A percentile compares a stretch with the other conserved stretches of the same genome.
These are phyloP conservation scores for Dendroctonus ponderosae DNA, from an alignment of 1,140 invertebrate genomes.

Conservation along the genomic window DNA sequence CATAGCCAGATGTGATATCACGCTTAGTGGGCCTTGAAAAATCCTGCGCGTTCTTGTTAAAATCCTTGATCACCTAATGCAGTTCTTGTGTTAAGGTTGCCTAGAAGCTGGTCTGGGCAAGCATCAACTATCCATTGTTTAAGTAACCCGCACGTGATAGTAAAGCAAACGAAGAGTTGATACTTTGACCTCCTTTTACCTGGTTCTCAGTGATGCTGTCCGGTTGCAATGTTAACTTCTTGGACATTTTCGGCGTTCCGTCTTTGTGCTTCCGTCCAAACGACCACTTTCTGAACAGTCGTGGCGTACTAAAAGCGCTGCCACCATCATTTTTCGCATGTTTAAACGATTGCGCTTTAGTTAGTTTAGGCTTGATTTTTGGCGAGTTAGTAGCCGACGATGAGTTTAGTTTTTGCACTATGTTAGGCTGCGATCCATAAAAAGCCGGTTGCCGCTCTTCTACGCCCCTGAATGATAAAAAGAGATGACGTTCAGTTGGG, in stretches of 20 bases:
- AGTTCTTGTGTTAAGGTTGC: not conserved
- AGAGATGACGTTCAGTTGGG: slow-evolving; percentile 22
- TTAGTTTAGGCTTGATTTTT: slow-evolving; percentile 49
- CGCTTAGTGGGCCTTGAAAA: slow-evolving; percentile 42
- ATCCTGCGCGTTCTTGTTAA: slow-evolving; percentile 38
- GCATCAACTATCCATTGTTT: too few species aligned
- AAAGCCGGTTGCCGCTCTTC: slow-evolving; percentile 41
- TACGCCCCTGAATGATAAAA: slow-evolving; percentile 42
- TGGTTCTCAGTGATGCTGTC: slow-evolving; percentile 35
- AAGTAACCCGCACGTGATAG: too few species aligned
- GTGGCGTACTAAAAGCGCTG: slow-evolving; percentile 44
- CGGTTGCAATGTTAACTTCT: slow-evolving; percentile 37
- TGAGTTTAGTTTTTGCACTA: slow-evolving; percentile 48
- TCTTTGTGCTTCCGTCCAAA: slow-evolving; percentile 40
- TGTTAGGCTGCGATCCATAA: slow-evolving; percentile 51
- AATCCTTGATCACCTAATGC: slow-evolving; percentile 26
- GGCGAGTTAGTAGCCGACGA: slow-evolving; percentile 46
- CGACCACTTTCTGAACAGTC: slow-evolving; percentile 48
- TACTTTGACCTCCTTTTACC: slow-evolving; percentile 1
- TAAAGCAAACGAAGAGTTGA: not conserved
- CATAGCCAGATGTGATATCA: slow-evolving; percentile 64
- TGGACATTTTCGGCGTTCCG: slow-evolving; percentile 38
- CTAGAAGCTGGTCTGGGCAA: too few species aligned
- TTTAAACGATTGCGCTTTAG: slow-evolving; percentile 51
- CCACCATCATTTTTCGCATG: slow-evolving; percentile 42